Evolutionary conservation across 92 coral and sea anemone species (phyloP).

Genomic region (Palythoa grandiflora): DNA sequence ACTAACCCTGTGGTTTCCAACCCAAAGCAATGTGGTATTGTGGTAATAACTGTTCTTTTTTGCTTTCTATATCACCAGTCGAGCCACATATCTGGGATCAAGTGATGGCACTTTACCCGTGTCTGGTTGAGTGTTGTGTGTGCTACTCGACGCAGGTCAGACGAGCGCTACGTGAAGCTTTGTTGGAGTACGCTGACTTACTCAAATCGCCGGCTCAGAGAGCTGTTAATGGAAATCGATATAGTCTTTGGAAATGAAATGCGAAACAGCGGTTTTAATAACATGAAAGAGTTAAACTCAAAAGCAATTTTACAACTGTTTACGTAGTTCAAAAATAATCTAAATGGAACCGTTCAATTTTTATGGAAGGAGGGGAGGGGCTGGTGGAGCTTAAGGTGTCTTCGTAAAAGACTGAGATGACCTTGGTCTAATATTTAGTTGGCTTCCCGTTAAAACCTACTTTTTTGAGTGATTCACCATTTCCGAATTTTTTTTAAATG

Average conservation of each 20-base stretch:
- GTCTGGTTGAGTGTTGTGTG: conserved; percentile 92
- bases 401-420: no score
- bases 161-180: conserved; percentile 92
- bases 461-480: no score
- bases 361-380: no score
- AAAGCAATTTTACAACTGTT: neutral
- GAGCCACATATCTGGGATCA: conserved; percentile 94
- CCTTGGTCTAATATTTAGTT: no score
- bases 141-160: conserved; percentile 96
- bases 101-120: conserved; percentile 93
- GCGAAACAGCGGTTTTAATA: neutral
- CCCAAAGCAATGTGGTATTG: neutral
- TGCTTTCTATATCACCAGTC: conserved; percentile 63
- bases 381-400: no score
- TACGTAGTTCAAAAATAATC: neutral
- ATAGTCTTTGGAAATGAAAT: conserved; percentile 25
- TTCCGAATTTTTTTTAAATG: no score
- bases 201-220: conserved; percentile 65
- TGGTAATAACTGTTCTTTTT: neutral
- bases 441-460: no score
- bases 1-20: no score
- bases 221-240: conserved; percentile 41
- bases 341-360: neutral
- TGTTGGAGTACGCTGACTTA: conserved; percentile 91
- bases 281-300: neutral